Percentiles rank a stretch among this genome's conserved stretches.
Conservation (phyloP, 2,113 vertebrate species). For the Heliornis fulica region DNA sequence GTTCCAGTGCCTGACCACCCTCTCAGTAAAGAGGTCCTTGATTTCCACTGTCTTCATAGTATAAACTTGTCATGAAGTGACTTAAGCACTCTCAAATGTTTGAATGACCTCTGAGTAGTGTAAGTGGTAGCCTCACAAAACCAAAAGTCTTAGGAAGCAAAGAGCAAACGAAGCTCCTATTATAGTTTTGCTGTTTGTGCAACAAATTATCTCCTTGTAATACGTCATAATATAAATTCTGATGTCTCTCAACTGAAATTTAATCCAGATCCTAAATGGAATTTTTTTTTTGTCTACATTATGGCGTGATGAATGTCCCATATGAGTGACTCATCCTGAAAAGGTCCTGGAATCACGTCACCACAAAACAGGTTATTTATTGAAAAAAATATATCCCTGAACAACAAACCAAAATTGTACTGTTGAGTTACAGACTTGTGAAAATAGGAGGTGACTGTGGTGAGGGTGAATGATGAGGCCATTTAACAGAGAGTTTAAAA, state of each 20-base stretch:
- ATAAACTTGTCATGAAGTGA: not conserved
- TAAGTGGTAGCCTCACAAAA: not conserved
- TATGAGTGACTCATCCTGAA: not conserved
- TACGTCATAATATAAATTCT: not conserved
- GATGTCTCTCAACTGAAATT: not conserved
- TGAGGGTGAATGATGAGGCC: not conserved
- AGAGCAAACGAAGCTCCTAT: not conserved
- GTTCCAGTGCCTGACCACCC: too few species aligned
- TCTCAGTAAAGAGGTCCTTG: too few species aligned
- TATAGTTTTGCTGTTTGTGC: not conserved
- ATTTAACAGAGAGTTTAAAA: not conserved
- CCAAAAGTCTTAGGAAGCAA: not conserved
- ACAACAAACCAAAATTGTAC: not conserved
- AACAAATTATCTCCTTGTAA: not conserved
- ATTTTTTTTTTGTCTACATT: not conserved
- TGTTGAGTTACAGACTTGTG: not conserved
- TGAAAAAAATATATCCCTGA: not conserved
- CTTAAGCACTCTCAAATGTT: not conserved
- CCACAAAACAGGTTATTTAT: not conserved
- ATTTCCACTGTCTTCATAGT: not conserved
- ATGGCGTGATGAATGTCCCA: accelerated
- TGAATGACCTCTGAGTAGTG: not conserved
- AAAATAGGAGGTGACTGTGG: not conserved
- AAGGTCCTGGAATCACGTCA: not conserved
- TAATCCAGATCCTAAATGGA: not conserved